Evolutionary conservation across 1,140 invertebrate species (phyloP).

Genomic region (Panagrolaimus sp.): DNA sequence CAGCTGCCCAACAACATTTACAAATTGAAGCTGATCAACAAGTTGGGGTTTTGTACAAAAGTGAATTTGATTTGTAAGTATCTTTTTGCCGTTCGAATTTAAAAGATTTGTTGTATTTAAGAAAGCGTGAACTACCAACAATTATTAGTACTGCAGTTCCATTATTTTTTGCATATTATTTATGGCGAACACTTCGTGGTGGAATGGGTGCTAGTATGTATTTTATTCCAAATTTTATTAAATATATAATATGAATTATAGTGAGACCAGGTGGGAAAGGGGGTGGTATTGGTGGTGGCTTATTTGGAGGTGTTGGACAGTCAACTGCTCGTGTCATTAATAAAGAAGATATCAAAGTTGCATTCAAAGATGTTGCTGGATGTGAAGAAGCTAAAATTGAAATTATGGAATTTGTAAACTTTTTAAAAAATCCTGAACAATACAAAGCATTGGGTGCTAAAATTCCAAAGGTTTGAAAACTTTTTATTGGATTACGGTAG

Average conservation of each 20-base stretch:
- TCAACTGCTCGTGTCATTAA: constrained; percentile 95
- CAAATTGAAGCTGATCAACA: constrained; percentile 76
- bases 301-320: constrained; percentile 85
- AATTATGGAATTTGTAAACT: constrained; percentile 99
- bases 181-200: constrained; percentile 38
- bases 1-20: constrained; percentile 89
- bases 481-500: not conserved
- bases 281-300: constrained; percentile 71
- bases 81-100: not conserved
- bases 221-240: no score
- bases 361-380: constrained; percentile 86
- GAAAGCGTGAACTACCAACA: constrained; percentile 39
- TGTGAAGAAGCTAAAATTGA: constrained; percentile 99
- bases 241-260: not conserved
- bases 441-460: constrained; percentile 97
- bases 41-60: constrained; percentile 88
- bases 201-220: constrained; percentile 8
- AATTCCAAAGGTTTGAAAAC: constrained; percentile 78
- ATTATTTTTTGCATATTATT: constrained; percentile 43
- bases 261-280: constrained; percentile 36
- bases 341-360: constrained; percentile 85
- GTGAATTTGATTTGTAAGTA: constrained; percentile 73
- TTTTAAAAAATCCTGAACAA: constrained; percentile 95
- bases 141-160: constrained; percentile 39
- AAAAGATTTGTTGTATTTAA: constrained; percentile 17